Evolutionary conservation across 2,113 vertebrate species (phyloP).

Genomic region (Aspiorhynchus laticeps): DNA sequence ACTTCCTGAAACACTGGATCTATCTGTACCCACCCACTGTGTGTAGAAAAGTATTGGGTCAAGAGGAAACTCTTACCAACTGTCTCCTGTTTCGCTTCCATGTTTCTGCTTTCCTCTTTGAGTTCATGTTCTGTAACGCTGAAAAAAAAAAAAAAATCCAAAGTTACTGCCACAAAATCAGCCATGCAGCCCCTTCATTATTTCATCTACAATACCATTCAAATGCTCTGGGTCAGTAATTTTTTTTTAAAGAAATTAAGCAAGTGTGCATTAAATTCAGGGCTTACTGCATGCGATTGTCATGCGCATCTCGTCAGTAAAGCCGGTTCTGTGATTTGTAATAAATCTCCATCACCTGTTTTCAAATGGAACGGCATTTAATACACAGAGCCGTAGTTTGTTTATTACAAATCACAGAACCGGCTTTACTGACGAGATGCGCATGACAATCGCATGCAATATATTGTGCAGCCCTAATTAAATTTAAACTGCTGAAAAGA

Average conservation of each 20-base stretch:
- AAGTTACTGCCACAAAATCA: not conserved
- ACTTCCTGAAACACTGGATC: constrained; percentile 3
- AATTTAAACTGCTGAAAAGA: too few relatives aligned
- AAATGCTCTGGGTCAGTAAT: not conserved
- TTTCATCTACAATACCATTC: too few relatives aligned
- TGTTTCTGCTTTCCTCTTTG: constrained; percentile 98
- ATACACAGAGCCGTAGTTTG: too few relatives aligned
- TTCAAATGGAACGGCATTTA: too few relatives aligned
- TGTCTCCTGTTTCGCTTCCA: constrained; percentile 98
- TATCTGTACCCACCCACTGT: not conserved
- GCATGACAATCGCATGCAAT: too few relatives aligned
- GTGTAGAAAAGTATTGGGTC: not conserved
- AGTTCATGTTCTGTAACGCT: constrained; percentile 99
- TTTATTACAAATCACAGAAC: too few relatives aligned
- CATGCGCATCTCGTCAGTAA: too few relatives aligned
- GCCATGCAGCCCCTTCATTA: not conserved
- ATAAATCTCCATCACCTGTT: too few relatives aligned
- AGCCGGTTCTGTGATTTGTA: too few relatives aligned
- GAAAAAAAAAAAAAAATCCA: constrained; percentile 39
- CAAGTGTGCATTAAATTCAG: not conserved
- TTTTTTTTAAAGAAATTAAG: not conserved
- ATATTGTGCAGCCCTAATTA: too few relatives aligned
- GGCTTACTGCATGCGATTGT: too few relatives aligned
- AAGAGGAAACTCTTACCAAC: constrained; percentile 77
- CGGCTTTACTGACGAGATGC: too few relatives aligned